A percentile compares a stretch with the other conserved stretches of the same genome.
Evolutionary conservation across 2,888 invertebrate genomes (phyloP).

Genomic region (Gibbula magus): DNA sequence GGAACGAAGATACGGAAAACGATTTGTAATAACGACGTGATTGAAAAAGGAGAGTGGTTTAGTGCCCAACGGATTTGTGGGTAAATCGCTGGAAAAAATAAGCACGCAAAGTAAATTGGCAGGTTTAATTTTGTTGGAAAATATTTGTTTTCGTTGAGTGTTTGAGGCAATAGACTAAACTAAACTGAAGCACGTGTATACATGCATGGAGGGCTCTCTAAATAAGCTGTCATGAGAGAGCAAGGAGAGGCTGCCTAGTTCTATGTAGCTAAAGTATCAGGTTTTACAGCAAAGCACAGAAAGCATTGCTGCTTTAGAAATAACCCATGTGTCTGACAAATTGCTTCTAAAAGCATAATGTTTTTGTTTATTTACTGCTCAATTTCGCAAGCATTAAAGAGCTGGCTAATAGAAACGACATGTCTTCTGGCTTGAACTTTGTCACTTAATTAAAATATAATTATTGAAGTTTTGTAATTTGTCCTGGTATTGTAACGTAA

Average conservation of each 20-base stretch:
- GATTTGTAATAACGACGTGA: background rate
- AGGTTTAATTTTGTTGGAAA: conserved; percentile 14
- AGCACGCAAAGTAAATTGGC: conserved; percentile 4
- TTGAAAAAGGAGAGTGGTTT: background rate
- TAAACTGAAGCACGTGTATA: background rate
- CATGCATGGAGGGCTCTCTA: background rate
- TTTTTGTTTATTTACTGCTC: no score
- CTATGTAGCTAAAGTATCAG: background rate
- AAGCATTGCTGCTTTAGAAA: no score
- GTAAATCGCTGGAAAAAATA: conserved; percentile 9
- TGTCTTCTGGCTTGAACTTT: no score
- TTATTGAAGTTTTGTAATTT: no score
- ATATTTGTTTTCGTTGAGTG: conserved; percentile 15
- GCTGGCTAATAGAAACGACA: no score
- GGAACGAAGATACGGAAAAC: conserved; percentile 12
- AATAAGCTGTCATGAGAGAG: background rate
- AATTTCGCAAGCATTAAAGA: no score
- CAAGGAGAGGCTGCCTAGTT: background rate
- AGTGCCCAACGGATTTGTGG: background rate
- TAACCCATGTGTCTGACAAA: no score
- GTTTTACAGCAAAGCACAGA: background rate
- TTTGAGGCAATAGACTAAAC: background rate
- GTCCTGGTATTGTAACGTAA: no score
- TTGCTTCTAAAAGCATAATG: no score
- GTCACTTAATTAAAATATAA: no score